phyloP scores from a whole-genome alignment of 2,888 invertebrate genomes.

The Yponomeuta cagnagella region DNA sequence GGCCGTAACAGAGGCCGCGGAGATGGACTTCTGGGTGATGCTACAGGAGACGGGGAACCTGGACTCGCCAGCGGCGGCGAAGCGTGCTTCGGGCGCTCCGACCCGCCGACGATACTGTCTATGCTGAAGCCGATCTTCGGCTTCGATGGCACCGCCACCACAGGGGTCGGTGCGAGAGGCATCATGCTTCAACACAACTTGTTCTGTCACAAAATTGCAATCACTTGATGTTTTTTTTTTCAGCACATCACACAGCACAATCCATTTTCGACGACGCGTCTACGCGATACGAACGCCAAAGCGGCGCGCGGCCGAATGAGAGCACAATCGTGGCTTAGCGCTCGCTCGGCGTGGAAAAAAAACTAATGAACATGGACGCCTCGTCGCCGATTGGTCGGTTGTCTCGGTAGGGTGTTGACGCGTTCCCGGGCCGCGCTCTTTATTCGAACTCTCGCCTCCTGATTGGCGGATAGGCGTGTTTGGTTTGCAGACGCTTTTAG shows the following conservation, averaged over 20 bases:
- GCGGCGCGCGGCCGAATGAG: slow-evolving; percentile 73
- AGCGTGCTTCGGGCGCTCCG: slow-evolving; percentile 58
- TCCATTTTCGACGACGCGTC: slow-evolving; percentile 60
- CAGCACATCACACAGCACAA: slow-evolving; percentile 69
- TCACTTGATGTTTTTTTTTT: slow-evolving; percentile 37
- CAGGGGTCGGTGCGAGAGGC: slow-evolving; percentile 96
- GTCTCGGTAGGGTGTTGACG: slow-evolving; percentile 45
- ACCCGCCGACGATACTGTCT: slow-evolving; percentile 92
- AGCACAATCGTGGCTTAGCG: slow-evolving; percentile 38
- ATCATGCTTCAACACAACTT: slow-evolving; percentile 82
- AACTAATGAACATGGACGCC: slow-evolving; percentile 55
- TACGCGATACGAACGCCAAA: slow-evolving; percentile 69
- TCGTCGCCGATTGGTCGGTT: slow-evolving; percentile 45
- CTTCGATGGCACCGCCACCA: slow-evolving; percentile 92
- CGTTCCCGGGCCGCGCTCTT: slow-evolving; percentile 43
- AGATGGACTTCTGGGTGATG: slow-evolving; percentile 62
- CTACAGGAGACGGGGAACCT: slow-evolving; percentile 63
- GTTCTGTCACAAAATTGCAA: slow-evolving; percentile 55
- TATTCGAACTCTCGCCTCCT: slow-evolving; percentile 39
- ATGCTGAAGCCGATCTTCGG: slow-evolving; percentile 96
- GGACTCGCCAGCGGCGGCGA: slow-evolving; percentile 76
- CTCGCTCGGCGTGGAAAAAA: slow-evolving; percentile 50
- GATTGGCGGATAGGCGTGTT: slow-evolving; percentile 51
- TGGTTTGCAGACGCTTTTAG: slow-evolving; percentile 61
- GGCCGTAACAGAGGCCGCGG: slow-evolving; percentile 63